Conservation (phyloP, 2,888 invertebrate genomes). For the Gasteruption jaculator region DNA sequence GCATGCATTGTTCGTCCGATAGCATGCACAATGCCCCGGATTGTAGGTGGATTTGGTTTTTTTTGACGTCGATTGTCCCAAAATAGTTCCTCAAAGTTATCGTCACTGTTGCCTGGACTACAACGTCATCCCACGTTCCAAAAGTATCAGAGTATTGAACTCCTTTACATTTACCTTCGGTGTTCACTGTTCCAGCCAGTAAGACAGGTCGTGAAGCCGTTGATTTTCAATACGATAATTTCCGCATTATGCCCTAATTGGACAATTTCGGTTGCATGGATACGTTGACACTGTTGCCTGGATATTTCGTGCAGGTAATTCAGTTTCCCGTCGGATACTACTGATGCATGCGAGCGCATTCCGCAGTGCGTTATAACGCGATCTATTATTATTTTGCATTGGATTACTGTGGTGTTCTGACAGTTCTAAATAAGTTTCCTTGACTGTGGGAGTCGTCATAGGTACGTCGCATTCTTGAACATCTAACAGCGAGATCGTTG, state of each 20-base stretch:
- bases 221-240: not conserved
- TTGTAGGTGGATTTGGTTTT: not conserved
- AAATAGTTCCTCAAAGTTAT: slow-evolving; percentile 3
- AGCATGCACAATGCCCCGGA: slow-evolving; percentile 10
- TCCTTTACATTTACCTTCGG: slow-evolving; percentile 11
- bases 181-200: slow-evolving; percentile 8
- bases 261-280: slow-evolving; percentile 5
- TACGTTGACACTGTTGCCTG: slow-evolving; percentile 5
- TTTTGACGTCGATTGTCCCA: slow-evolving; percentile 5
- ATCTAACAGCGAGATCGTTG: slow-evolving; percentile 11
- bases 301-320: slow-evolving; percentile 9
- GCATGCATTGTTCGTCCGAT: slow-evolving; percentile 3
- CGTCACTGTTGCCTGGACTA: slow-evolving; percentile 17
- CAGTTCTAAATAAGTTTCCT: slow-evolving; percentile 1
- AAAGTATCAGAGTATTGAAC: slow-evolving; percentile 16
- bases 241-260: slow-evolving; percentile 5
- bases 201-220: slow-evolving; percentile 6
- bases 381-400: slow-evolving; percentile 13
- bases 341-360: slow-evolving; percentile 11
- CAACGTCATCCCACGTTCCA: slow-evolving; percentile 16
- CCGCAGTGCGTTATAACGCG: slow-evolving; percentile 10
- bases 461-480: slow-evolving; percentile 11
- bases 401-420: too few species aligned
- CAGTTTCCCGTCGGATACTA: slow-evolving; percentile 6
- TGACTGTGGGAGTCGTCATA: not conserved